Evolutionary conservation across 1,140 invertebrate genomes (phyloP), one percentile per base, ranked within the genome.

Genomic region (Dendrolimus punctatus): DNA sequence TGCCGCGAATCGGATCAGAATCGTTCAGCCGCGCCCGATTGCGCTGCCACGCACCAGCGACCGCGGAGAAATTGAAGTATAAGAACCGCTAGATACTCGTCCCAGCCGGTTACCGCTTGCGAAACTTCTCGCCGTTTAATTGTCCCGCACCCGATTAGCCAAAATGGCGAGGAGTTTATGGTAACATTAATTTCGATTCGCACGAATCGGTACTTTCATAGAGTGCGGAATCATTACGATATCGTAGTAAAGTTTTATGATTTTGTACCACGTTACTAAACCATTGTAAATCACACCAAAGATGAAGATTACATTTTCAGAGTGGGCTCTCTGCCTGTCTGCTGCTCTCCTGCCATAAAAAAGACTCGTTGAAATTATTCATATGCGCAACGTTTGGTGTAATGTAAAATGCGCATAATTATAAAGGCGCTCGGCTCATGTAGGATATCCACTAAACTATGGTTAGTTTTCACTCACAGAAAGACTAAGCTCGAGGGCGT

Each of bases 21-120:
- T 76, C 73, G 70, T 58, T 82, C 67, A 71, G 71, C 67, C 74
- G 80, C 77, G 70, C 79, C 76, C 76, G 80, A 85, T 84, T 82
- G 79, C 79, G 65, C 71, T 65, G 79, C 65, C 62, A 81, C 79
- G 82, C 79, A 74, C 72, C 76, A 72, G 46, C 62, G 73, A 57
- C 46, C 64, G 63, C 74, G 71, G 82, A 83, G 82, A 85, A 83
- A 85, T 83, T 82, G 67, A 80, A 77, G 72, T 80, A 63, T 69
- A 68, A 59, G 68, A 60, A 69, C 69, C 71, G 71, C 69, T 79
- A 70, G 67, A 66, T 62, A 66, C 58, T 52, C 60, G 53, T 56
- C 46, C 8, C 61, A 60, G 49, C 60, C 60, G 49, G 58, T 68
- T 71, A 70, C 68, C 55, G 57, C 71, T 85, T 82, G 70, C 80